Percentiles rank a stretch among this genome's conserved stretches.
phyloP scores from a whole-genome alignment of 2,797 vertebrate genomes.

The Cryptoblepharus egeriae region DNA sequence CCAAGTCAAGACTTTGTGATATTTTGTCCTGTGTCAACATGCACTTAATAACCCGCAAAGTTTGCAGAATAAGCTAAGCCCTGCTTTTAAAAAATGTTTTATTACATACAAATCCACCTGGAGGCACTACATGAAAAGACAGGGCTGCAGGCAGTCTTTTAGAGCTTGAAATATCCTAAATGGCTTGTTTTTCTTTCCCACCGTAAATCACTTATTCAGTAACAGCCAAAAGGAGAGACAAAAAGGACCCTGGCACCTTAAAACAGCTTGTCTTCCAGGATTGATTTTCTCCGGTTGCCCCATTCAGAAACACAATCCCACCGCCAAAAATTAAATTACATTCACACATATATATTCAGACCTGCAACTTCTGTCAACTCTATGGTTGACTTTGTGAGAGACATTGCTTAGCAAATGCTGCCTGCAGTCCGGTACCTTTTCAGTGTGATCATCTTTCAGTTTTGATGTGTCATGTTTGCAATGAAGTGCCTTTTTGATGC shows the following conservation, averaged over 20 bases:
- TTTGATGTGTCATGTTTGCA: neutral
- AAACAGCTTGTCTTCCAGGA: constrained; percentile 2
- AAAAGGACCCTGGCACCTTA: neutral
- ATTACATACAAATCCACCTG: neutral
- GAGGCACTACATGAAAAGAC: neutral
- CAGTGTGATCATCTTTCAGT: neutral
- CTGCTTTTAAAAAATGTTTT: neutral
- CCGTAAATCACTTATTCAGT: constrained; percentile 3
- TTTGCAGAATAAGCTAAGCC: neutral
- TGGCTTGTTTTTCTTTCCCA: constrained; percentile 7
- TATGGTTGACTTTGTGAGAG: neutral
- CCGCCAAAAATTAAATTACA: constrained; percentile 15
- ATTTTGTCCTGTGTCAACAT: constrained; percentile 27
- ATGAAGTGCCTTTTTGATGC: neutral
- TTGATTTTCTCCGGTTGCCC: neutral
- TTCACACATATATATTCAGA: neutral
- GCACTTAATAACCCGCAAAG: neutral
- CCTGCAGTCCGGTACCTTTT: neutral
- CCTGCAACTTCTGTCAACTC: neutral
- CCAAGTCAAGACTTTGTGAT: neutral
- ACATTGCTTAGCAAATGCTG: neutral
- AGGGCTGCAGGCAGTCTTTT: neutral
- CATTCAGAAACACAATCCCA: neutral
- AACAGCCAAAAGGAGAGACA: neutral
- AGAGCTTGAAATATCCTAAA: neutral